phyloP scores from a whole-genome alignment of 2,888 invertebrate species.

The Eupithecia pulchellata region DNA sequence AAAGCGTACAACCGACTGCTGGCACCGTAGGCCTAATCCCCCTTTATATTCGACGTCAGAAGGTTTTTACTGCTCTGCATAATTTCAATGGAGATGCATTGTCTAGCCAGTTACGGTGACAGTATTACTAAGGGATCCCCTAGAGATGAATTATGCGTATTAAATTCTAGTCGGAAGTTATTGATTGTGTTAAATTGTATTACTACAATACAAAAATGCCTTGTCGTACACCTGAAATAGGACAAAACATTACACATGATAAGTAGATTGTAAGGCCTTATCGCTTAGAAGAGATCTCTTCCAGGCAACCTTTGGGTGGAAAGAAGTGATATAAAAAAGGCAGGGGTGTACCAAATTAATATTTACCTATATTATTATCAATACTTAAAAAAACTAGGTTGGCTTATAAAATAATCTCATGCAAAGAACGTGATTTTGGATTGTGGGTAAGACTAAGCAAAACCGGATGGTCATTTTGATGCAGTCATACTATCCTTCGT shows the following conservation, averaged over 20 bases:
- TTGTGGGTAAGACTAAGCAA: background rate
- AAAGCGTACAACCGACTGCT: slow-evolving; percentile 49
- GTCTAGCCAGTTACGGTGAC: slow-evolving; percentile 23
- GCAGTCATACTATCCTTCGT: no score
- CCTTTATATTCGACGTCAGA: slow-evolving; percentile 58
- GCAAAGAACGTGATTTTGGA: background rate
- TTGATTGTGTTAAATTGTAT: background rate
- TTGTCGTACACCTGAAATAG: no score
- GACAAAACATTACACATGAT: no score
- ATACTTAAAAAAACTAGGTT: no score
- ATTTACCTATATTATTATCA: no score
- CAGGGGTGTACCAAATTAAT: no score
- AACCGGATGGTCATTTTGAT: background rate
- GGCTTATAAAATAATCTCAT: background rate
- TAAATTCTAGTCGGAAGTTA: background rate
- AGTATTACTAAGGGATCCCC: background rate
- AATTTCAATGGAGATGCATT: slow-evolving; percentile 44
- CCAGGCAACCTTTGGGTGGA: no score
- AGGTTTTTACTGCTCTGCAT: slow-evolving; percentile 42
- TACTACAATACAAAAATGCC: no score
- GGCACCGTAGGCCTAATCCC: slow-evolving; percentile 48
- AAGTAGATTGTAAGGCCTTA: no score
- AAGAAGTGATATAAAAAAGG: no score
- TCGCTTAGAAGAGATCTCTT: no score
- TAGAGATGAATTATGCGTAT: background rate